Percentiles rank a stretch among this genome's conserved stretches.
Evolutionary conservation across 1,140 invertebrate genomes (phyloP).

Genomic region (Polypedilum vanderplanki): DNA sequence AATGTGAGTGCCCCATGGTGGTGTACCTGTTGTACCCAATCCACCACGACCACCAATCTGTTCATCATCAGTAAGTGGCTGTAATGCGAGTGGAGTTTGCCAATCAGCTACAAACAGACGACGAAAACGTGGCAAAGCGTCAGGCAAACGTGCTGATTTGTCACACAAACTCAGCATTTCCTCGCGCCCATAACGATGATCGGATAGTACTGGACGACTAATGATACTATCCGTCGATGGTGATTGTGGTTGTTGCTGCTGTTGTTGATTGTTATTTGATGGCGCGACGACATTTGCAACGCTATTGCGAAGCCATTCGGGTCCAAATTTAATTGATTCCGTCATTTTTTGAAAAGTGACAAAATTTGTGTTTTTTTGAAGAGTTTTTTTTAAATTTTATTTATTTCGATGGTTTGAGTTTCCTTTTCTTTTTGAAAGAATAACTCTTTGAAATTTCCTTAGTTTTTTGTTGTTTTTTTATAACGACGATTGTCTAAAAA

Average conservation of each 20-base stretch:
- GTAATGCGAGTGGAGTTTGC: constrained; percentile 68
- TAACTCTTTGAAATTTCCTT: background rate
- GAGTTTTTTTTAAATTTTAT: constrained; percentile 5
- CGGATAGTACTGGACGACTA: constrained; percentile 44
- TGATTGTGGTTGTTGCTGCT: constrained; percentile 10
- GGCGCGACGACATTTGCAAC: background rate
- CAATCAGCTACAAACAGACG: constrained; percentile 66
- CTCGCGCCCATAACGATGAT: constrained; percentile 67
- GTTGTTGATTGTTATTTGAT: background rate
- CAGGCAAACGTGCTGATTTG: constrained; percentile 58
- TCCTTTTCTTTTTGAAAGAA: background rate
- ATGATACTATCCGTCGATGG: constrained; percentile 28
- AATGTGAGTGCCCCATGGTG: constrained; percentile 35
- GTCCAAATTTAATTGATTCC: constrained; percentile 67
- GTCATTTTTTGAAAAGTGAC: constrained; percentile 47
- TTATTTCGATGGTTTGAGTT: background rate
- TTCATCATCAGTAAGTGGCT: constrained; percentile 74
- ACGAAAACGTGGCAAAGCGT: constrained; percentile 55
- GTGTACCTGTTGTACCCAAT: constrained; percentile 51
- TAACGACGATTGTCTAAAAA: background rate
- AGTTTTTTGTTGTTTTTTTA: background rate
- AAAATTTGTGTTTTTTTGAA: background rate
- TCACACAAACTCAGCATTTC: constrained; percentile 82
- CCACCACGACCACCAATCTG: constrained; percentile 47
- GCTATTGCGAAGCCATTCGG: constrained; percentile 61